Conservation (phyloP, 2,113 vertebrate genomes). For the Gasterosteus nipponicus region DNA sequence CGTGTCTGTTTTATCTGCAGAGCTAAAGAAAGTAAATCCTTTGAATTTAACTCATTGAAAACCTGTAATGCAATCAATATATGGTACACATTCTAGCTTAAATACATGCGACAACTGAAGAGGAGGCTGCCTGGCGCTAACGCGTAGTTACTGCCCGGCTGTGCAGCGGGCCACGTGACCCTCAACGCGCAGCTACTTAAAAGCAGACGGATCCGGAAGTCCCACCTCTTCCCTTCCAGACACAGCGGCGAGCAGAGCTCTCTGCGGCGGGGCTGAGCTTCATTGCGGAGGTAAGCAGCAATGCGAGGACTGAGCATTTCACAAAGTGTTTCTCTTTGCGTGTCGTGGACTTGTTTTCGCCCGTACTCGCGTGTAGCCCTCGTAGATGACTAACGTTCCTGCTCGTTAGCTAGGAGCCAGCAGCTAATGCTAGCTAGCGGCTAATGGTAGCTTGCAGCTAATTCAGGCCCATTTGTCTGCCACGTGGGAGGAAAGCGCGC, state of each 20-base stretch:
- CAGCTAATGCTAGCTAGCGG: constrained; percentile 20
- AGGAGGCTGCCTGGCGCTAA: neutral
- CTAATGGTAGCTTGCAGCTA: constrained; percentile 40
- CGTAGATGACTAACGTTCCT: no score
- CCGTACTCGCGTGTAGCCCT: neutral
- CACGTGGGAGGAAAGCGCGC: constrained; percentile 55
- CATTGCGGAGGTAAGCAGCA: neutral
- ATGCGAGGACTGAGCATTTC: accelerated
- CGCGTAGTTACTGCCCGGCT: neutral
- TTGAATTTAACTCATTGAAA: neutral
- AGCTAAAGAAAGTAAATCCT: neutral
- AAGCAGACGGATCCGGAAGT: constrained; percentile 33
- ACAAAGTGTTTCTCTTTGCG: no score
- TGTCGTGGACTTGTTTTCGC: neutral
- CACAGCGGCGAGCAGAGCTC: neutral
- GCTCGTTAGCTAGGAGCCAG: no score
- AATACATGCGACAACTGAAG: neutral
- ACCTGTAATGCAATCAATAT: neutral
- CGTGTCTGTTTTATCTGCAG: neutral
- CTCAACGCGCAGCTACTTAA: constrained; percentile 38
- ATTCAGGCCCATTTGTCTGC: constrained; percentile 29
- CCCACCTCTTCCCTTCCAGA: neutral
- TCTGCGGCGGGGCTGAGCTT: neutral
- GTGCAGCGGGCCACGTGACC: neutral
- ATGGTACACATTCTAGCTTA: neutral